These are phyloP conservation scores for Apis mellifera DNA, from an alignment of 1,140 invertebrate genomes.

Conservation along the genomic window Amel_HAv3.1 CM009931.2:22453001-22453500, in stretches of 20 bases:
- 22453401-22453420: background rate
- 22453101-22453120: conserved; percentile 6
- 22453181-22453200: conserved; percentile 6
- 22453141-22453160: background rate
- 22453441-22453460: background rate
- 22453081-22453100: background rate
- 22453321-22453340: background rate
- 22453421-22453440: background rate
- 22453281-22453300: background rate
- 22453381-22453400: background rate
- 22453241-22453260: background rate
- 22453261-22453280: no score
- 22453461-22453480: background rate
- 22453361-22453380: background rate
- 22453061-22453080: background rate
- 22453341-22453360: conserved; percentile 23
- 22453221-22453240: background rate
- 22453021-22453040: background rate
- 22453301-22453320: background rate
- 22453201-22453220: background rate
- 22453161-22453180: background rate
- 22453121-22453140: conserved; percentile 7
- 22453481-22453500: background rate
- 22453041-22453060: conserved; percentile 1
- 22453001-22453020: conserved; percentile 27